Evolutionary conservation across 92 coral and sea anemone genomes (phyloP), one percentile per base, ranked within the genome.

Genomic region (Zoanthus sociatus): DNA sequence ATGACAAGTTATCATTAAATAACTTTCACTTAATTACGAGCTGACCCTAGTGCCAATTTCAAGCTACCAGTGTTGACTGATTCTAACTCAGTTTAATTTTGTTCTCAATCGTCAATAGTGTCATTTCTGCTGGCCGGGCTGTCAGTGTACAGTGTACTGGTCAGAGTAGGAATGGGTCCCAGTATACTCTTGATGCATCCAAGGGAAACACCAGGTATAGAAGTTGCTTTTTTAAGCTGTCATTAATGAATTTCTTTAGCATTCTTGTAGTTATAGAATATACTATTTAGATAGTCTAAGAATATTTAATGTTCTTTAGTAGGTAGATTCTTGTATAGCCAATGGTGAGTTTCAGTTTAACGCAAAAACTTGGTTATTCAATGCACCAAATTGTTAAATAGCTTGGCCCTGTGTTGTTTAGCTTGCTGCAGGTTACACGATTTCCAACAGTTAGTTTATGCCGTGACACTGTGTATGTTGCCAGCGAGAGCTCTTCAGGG

Each of bases 391-490:
- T 58, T 58, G 66, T 58, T 58, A 58, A 58, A 58, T 5, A 5
- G 6, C 66, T 15, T 58, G 9, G 55, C 42, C 7, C 9, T 67
- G 37, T 67, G 7, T 4, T 67, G 42, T 67, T 9, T 67, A 32
- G 78, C 77, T 31, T 82, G 53, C 90, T 86, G 14, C 90, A 97
- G 99, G 97, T 95, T 12, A 92, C 94, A 71, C 85, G 86, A 70
- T 92, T 94, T 46, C 99, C 99, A 3, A 84, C 83, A 51, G 97
- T 97, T 45, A 90, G 87, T 64, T 60, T 97, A 66, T 95, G 98
- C 74, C 89, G 87, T n/a, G 92, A 97, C 79, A 92, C 91, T 37
- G 87, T 95, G 0, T 79, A 90, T 84, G 90, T 95, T 47, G 90
- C 93, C 58, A 90, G 87, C 60, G 79, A 89, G 50, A 75, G 50